Base-by-base conservation (phyloP, 2,113 vertebrate genomes). In the Cololabis saira region DNA sequence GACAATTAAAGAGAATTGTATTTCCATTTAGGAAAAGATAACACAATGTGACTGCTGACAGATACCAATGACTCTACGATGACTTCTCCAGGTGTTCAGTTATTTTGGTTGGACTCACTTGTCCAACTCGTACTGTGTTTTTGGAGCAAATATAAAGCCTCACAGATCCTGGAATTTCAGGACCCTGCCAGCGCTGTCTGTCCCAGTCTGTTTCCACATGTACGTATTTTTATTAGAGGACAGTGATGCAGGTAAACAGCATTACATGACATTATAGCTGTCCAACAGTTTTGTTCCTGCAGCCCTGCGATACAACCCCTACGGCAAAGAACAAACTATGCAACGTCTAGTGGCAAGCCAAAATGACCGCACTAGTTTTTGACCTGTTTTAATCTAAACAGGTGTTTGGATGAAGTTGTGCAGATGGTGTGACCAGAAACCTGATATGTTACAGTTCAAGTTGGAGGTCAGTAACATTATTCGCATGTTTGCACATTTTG, bases 71-170 rank as follows among this genome's bases (percentile, higher is more conserved):
- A 77, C 22, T 63, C 51, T 65, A 49, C 53, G 66, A 69, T 16
- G 6, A 65, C 50, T 71, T 74, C 16, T 48, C 47, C 70, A 69
- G 65, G 59, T 68, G 81, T 57, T 65, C 7, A 12, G 45, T 77
- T 22, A 17, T 47, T 70, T 41, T 67, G 67, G 53, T 57, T 41
- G 37, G 6, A 19, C 55, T 49, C 15, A 10, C 45, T 21, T 18
- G 19, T 75, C 53, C 67, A 71, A 47, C 13, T 37, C 27, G n/a
- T 40, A 42, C 51, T 64, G 55, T 72, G 73, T 74, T 77, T n/a
- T 68, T 71, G 54, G 66, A 84, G 74, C 61, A 72, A 71, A 63
- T 45, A 72, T 65, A 56, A 78, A 77, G 59, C 42, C 66, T 48
- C 50, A 16, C 19, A 44, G 47, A 73, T 67, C 30, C 22, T 56